Base-by-base conservation (phyloP, 2,888 invertebrate genomes). In the Agrilus mali region DNA sequence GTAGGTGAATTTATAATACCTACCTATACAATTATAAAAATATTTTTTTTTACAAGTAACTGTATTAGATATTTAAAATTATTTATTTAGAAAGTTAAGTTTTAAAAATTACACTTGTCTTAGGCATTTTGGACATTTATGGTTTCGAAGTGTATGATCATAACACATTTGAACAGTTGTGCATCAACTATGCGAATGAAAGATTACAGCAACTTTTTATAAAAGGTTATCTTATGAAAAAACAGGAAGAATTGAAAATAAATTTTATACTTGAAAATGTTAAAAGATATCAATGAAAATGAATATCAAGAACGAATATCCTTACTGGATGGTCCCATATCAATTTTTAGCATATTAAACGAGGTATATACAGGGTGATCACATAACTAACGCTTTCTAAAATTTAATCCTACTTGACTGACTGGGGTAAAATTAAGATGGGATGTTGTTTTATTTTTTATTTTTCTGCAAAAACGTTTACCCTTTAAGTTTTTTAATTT, bases 171-270 rank as follows among this genome's bases (percentile, higher is more conserved):
- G 58, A 58, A 35, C 58, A 58, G 37, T 44, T 57, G 35, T 57
- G 64, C 45, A 60, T 66, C 15, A 66, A 66, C 53, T 66, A 66
- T 46, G 60, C 63, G 5, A 66, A 67, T 36, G 58, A 58, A 41
- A 56, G 59, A 34, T 51, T 66, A 41, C 65, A 66, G 37, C 53
- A 61, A 14, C 61, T 62, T 42, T 66, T 62, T 43, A 57, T 62
- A 40, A 55, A 59, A 43, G 57, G 60, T 33, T 63, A 60, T 47
- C 38, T 65, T 22, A 53, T 57, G 32, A 52, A 54, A 40, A 55
- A 56, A 36, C 52, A 56, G 27, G 50, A 50, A 7, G 57, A 60
- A 20, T 50, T 63, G 36, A 47, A 55, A 31, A 55, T 56, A 14
- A 64, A 64, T 50, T 27, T 27, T 27, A 10, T 27, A 27, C 59